Evolutionary conservation across 2,113 vertebrate genomes (phyloP).

Genomic region (Chionis minor): DNA sequence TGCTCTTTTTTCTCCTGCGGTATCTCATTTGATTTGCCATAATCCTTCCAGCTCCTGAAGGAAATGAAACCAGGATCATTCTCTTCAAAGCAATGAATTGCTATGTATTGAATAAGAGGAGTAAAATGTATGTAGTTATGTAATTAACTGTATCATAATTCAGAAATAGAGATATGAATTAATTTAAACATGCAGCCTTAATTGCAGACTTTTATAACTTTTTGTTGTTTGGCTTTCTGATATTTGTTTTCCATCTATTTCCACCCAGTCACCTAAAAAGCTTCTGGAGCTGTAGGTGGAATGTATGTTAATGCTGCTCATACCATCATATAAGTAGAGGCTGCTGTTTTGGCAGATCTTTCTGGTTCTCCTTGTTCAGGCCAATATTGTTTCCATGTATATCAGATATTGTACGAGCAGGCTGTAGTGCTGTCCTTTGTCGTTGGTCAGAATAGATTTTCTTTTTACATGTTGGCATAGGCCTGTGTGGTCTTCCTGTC

Average conservation of each 20-base stretch:
- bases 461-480: background rate
- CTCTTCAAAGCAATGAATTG: background rate
- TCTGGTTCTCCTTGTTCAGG: background rate
- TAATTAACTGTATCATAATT: background rate
- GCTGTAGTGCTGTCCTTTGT: background rate
- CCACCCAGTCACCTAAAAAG: background rate
- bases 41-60: background rate
- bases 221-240: background rate
- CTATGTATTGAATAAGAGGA: background rate
- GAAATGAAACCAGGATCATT: background rate
- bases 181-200: background rate
- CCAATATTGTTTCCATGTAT: background rate
- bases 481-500: background rate
- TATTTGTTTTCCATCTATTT: background rate
- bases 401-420: background rate
- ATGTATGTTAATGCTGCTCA: background rate
- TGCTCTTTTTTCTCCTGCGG: background rate
- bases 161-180: background rate
- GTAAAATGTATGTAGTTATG: background rate
- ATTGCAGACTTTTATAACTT: background rate
- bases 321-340: background rate
- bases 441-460: background rate
- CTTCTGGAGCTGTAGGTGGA: background rate
- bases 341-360: background rate
- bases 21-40: background rate